Conservation (phyloP, 2,113 vertebrate genomes). For the Hippolais icterina region DNA sequence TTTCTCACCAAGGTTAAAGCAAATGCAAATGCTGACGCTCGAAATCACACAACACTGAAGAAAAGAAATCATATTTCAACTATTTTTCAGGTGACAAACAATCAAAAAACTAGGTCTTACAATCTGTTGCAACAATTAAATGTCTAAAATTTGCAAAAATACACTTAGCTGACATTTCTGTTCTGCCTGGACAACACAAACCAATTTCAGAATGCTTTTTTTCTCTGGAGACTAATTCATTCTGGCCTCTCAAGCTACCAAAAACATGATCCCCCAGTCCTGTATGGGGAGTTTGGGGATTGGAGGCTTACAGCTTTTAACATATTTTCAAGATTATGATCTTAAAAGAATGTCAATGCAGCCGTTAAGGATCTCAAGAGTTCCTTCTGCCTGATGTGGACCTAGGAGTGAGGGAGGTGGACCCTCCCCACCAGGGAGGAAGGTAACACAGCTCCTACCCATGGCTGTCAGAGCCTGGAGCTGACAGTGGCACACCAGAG, state of each 20-base stretch:
- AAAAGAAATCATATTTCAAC: background rate
- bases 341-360: background rate
- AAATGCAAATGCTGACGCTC: background rate
- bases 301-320: background rate
- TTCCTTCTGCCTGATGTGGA: background rate
- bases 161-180: background rate
- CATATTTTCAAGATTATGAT: background rate
- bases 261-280: background rate
- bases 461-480: background rate
- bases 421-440: background rate
- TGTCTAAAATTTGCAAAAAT: background rate
- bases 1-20: background rate
- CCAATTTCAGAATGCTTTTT: background rate
- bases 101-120: background rate
- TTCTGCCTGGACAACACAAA: background rate
- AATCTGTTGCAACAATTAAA: background rate
- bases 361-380: background rate
- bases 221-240: background rate
- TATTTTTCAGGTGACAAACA: background rate
- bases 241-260: background rate
- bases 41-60: background rate
- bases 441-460: background rate
- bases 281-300: background rate
- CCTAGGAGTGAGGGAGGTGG: background rate
- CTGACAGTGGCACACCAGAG: background rate